phyloP scores from a whole-genome alignment of 2,797 vertebrate species.

The Sebastes goodei region DNA sequence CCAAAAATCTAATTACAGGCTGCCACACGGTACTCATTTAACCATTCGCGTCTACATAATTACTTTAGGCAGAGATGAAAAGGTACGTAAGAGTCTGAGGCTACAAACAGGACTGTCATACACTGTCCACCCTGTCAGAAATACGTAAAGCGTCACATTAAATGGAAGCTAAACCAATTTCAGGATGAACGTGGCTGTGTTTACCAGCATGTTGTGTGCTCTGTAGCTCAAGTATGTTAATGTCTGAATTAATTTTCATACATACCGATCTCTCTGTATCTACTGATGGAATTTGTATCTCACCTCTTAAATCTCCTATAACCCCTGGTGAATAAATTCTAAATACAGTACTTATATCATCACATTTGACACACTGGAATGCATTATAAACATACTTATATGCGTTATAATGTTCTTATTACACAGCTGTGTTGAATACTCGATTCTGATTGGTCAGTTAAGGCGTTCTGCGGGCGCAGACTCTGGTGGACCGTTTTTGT shows the following conservation, averaged over 20 bases:
- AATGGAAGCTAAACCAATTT: background rate
- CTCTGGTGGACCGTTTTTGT: too few species aligned
- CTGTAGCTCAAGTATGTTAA: background rate
- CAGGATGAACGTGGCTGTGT: background rate
- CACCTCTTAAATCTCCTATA: background rate
- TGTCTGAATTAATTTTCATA: background rate
- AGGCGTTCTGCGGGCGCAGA: too few species aligned
- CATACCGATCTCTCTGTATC: background rate
- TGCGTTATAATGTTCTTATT: too few species aligned
- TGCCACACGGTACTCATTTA: conserved; percentile 61
- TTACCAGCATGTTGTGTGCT: background rate
- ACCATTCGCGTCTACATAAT: conserved; percentile 54
- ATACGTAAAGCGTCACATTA: background rate
- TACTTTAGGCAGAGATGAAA: conserved; percentile 54
- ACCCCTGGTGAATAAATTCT: background rate
- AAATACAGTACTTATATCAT: background rate
- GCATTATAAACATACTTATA: too few species aligned
- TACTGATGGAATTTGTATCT: background rate
- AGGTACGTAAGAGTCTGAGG: conserved; percentile 14
- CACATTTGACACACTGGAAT: background rate
- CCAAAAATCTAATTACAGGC: conserved; percentile 75
- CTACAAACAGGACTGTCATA: conserved; percentile 14
- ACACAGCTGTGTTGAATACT: too few species aligned
- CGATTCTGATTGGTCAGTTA: too few species aligned
- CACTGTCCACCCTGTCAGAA: background rate